These are phyloP conservation scores for Nannoperca australis DNA, from an alignment of 2,797 vertebrate genomes.

Conservation along the genomic window DNA sequence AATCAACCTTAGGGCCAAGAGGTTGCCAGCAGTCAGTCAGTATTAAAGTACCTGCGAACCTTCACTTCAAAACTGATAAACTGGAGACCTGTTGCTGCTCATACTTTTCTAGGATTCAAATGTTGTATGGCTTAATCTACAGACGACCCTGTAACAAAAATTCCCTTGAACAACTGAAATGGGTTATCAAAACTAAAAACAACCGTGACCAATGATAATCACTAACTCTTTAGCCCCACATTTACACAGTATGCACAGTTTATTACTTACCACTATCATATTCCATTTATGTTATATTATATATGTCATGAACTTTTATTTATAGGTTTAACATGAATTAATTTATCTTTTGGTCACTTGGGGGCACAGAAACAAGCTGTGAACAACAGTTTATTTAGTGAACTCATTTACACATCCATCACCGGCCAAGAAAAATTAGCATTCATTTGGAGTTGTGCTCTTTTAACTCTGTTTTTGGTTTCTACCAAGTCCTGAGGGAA, in stretches of 20 bases:
- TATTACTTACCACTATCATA: not conserved
- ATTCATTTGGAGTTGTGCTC: not conserved
- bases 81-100: not conserved
- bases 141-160: not conserved
- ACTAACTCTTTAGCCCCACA: not conserved
- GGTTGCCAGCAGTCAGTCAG: not conserved
- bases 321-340: no score
- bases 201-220: not conserved
- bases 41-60: not conserved
- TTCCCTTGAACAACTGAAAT: not conserved
- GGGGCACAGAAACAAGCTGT: not conserved
- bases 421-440: not conserved
- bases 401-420: slow-evolving; percentile 3
- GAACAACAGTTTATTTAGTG: not conserved
- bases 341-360: not conserved
- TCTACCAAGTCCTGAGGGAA: not conserved
- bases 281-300: no score
- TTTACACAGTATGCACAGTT: not conserved
- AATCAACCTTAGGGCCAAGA: slow-evolving; percentile 5
- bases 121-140: not conserved
- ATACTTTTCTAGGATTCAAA: not conserved
- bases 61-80: not conserved
- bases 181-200: not conserved
- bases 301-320: not conserved
- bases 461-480: no score